Evolutionary conservation across 1,140 invertebrate species (phyloP), one percentile per base, ranked within the genome.

Genomic region (Drosophila triauraria): DNA sequence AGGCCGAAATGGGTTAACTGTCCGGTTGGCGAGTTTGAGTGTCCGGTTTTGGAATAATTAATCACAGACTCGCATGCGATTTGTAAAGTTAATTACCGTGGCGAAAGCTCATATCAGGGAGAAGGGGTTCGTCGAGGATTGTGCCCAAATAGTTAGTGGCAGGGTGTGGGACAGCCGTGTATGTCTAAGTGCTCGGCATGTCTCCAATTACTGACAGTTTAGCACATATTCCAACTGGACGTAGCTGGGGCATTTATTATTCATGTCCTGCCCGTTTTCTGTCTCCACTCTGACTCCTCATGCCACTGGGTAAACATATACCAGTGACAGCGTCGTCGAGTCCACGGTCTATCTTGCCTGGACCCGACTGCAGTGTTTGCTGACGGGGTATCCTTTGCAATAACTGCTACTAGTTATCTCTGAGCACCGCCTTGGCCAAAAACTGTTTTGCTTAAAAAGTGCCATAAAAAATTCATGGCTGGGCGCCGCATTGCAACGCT

Each of bases 51-150:
- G 85, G 85, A 90, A 90, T 90, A 90, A 90, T 90, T 90, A 90
- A 90, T 90, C 85, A 90, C 85, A 85, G 85, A 67, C 86, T 90
- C 86, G 84, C 86, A 91, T 90, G 85, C 85, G 85, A 90, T 90
- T 90, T 90, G 85, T 90, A 91, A 90, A 90, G 85, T 90, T 90
- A 90, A 90, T 90, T 90, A 77, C 85, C 85, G 86, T 90, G 78
- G 78, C 85, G 85, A 90, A 90, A 90, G 81, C 78, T 62, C 74
- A 88, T 71, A 58, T 64, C 48, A 20, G 23, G 38, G 12, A 15
- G 32, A 44, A 30, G 62, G 75, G 63, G 71, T 56, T 51, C 13
- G 6, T 30, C 54, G 35, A 13, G 25, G 35, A 23, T 44, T 20
- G 50, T 43, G 25, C 15, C 63, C 27, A 10, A 38, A 38, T 12